Conservation (phyloP, 2,113 vertebrate species). For the Protobothrops mucrosquamatus region DNA sequence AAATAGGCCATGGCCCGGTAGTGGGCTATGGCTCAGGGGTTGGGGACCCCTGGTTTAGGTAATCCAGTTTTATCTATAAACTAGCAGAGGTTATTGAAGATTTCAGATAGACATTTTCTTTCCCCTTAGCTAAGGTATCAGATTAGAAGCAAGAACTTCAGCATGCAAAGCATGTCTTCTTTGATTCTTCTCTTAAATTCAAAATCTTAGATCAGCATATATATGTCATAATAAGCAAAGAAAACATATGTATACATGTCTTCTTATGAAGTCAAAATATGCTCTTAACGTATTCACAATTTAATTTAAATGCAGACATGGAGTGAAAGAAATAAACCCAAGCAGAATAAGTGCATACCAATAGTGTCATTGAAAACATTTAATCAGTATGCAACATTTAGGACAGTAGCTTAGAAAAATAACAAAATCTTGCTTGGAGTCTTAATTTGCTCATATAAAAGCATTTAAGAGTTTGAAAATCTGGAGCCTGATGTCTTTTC, state of each 20-base stretch:
- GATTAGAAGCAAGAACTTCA: too few species aligned
- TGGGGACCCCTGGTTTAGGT: too few species aligned
- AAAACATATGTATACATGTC: neutral
- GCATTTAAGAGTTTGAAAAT: neutral
- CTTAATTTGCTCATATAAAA: neutral
- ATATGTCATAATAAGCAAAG: neutral
- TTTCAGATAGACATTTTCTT: too few species aligned
- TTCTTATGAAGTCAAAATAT: neutral
- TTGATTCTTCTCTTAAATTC: neutral
- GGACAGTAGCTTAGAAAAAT: neutral
- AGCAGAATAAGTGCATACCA: neutral
- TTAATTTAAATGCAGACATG: neutral
- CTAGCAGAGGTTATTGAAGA: too few species aligned
- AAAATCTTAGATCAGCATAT: neutral
- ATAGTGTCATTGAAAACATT: neutral
- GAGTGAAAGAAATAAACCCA: neutral
- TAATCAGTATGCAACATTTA: neutral
- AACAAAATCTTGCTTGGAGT: neutral
- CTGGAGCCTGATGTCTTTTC: neutral
- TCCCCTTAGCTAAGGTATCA: too few species aligned
- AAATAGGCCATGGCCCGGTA: too few species aligned
- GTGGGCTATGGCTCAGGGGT: too few species aligned
- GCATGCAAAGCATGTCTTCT: too few species aligned
- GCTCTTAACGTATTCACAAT: neutral
- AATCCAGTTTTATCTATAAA: too few species aligned